Percentiles rank a stretch among this genome's conserved stretches.
Conservation (phyloP, 2,888 invertebrate genomes). For the Clitarchus hookeri region DNA sequence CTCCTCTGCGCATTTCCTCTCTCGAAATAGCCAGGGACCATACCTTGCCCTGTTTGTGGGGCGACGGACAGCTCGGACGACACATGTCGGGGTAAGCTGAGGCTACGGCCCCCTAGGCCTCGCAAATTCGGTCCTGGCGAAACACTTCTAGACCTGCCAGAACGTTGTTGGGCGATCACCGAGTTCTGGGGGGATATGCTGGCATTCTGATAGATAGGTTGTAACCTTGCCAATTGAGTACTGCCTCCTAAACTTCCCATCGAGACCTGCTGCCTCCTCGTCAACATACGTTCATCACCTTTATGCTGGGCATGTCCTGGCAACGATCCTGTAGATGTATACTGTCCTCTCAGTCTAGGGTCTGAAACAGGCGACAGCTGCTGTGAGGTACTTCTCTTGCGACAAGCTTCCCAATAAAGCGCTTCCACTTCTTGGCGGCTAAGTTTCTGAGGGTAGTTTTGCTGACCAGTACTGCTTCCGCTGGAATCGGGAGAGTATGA, state of each 20-base stretch:
- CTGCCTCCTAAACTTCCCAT: conserved; percentile 21
- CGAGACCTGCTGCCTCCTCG: neutral
- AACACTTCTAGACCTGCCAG: conserved; percentile 52
- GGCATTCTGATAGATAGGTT: conserved; percentile 29
- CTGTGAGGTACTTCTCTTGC: conserved; percentile 22
- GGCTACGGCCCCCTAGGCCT: conserved; percentile 53
- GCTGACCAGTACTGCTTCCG: conserved; percentile 4
- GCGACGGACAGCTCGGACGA: neutral
- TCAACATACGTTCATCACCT: neutral
- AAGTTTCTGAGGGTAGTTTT: conserved; percentile 30
- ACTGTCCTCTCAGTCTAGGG: conserved; percentile 24
- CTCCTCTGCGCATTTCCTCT: conserved; percentile 36
- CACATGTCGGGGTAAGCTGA: conserved; percentile 53
- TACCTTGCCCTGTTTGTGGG: neutral
- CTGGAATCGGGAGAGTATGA: conserved; percentile 20
- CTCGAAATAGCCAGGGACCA: conserved; percentile 24
- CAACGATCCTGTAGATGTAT: conserved; percentile 28
- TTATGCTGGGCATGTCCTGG: neutral
- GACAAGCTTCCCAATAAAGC: conserved; percentile 38
- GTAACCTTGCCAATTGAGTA: conserved; percentile 28
- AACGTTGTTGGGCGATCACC: conserved; percentile 22
- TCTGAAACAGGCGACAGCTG: conserved; percentile 31
- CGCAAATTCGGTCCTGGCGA: conserved; percentile 52
- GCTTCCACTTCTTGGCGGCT: conserved; percentile 38
- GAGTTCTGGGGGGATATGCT: neutral